Base-by-base conservation (phyloP, 2,797 vertebrate species). In the Macrochelys suwanniensis region DNA sequence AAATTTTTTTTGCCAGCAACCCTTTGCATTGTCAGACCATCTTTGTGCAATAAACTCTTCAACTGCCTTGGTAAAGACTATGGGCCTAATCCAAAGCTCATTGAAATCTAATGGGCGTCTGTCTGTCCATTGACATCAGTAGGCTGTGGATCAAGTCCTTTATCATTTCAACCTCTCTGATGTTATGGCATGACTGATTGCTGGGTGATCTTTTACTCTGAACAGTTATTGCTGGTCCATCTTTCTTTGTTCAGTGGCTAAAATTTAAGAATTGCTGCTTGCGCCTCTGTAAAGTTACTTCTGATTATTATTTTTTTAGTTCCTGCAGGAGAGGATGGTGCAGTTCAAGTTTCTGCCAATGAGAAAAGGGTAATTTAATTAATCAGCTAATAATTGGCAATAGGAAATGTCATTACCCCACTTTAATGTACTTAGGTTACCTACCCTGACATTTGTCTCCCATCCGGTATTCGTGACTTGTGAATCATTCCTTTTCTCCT, bases 301-400 rank as follows among this genome's bases (percentile, higher is more conserved):
- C 50, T 0, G 51, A 65, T 94, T 92, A 16, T 76, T 80, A 16
- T 76, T 80, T 96, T 92, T 82, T 57, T 47, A 51, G 42, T 81
- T 94, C 82, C 26, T 80, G 19, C 37, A 57, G 54, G 61, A 85
- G 17, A 84, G 17, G 59, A 89, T 47, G 42, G 28, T 77, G 51
- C 25, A 93, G 91, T 92, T 86, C 84, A 61, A 19, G 79, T 81
- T 79, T 1, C 45, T 85, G 26, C 59, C 74, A 33, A 54, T 45
- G 37, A 19, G 42, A 50, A 89, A 78, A 84, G 84, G 84, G 88
- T 96, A 87, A 89, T 94, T 89, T 84, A 37, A 26, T 90, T 57
- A 88, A 85, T 80, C 82, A 89, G n/a, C 76, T 96, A 54, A 84
- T 83, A 90, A 76, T 65, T 49, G n/a, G 45, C 74, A 78, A 71